Evolutionary conservation across 2,888 invertebrate species (phyloP).

Genomic region (Polylopha cassiicola): DNA sequence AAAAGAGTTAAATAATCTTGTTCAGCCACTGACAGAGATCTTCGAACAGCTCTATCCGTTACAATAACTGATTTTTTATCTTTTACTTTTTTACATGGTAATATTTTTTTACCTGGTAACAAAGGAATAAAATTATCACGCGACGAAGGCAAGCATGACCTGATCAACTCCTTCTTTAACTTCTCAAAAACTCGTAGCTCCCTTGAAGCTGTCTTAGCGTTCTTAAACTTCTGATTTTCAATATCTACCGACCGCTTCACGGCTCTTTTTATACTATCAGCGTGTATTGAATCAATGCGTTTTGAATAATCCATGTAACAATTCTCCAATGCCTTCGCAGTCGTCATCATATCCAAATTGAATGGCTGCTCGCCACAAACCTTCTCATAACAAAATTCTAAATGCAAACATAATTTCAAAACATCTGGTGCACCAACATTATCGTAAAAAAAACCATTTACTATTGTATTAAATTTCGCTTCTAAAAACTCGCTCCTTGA

Average conservation of each 20-base stretch:
- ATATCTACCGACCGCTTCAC: constrained; percentile 70
- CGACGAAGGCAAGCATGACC: constrained; percentile 6
- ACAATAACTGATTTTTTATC: neutral
- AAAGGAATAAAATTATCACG: neutral
- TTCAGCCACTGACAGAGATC: constrained; percentile 47
- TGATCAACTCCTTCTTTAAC: constrained; percentile 59
- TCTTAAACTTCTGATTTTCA: constrained; percentile 67
- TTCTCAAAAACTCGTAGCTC: constrained; percentile 74
- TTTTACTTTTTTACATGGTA: neutral
- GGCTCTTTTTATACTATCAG: constrained; percentile 68
- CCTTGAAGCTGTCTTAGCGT: constrained; percentile 74
- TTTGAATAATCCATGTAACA: constrained; percentile 70
- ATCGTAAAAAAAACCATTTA: constrained; percentile 76
- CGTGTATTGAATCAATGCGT: constrained; percentile 75
- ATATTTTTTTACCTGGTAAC: neutral
- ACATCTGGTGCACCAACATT: constrained; percentile 74
- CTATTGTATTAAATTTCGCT: constrained; percentile 70
- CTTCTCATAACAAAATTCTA: constrained; percentile 81
- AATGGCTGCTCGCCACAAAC: constrained; percentile 77
- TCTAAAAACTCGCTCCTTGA: constrained; percentile 69
- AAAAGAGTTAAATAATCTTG: constrained; percentile 57
- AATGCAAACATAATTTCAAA: constrained; percentile 74
- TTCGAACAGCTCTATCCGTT: constrained; percentile 5
- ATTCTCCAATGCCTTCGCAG: constrained; percentile 78
- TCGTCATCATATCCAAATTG: constrained; percentile 69